These are phyloP conservation scores for Margaritifera margaritifera DNA, from an alignment of 2,888 invertebrate species.

Conservation along the genomic window DNA sequence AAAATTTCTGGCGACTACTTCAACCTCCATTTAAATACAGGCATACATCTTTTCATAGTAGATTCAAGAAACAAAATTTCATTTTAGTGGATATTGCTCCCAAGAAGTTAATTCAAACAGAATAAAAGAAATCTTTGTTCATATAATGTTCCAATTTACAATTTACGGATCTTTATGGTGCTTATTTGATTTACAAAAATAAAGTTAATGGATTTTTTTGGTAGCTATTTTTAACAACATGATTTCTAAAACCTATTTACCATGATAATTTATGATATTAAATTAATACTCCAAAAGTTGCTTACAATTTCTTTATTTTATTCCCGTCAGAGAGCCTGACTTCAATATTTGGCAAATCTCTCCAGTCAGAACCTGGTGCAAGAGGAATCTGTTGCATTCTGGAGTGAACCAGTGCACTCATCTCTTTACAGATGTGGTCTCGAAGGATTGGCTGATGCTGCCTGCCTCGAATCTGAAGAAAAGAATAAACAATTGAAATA, in stretches of 20 bases:
- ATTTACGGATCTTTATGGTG: too few relatives aligned
- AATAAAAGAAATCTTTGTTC: too few relatives aligned
- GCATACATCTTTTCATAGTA: too few relatives aligned
- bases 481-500: slow-evolving; percentile 1
- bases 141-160: too few relatives aligned
- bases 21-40: too few relatives aligned
- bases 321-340: slow-evolving; percentile 83
- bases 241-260: neutral
- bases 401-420: slow-evolving; percentile 85
- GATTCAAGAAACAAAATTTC: too few relatives aligned
- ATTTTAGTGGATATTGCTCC: too few relatives aligned
- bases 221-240: neutral
- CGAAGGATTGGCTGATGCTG: slow-evolving; percentile 77
- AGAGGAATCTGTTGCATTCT: slow-evolving; percentile 85
- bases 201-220: neutral
- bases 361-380: slow-evolving; percentile 86
- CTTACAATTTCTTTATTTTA: slow-evolving; percentile 78
- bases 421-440: slow-evolving; percentile 89
- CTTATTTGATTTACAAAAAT: too few relatives aligned
- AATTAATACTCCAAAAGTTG: slow-evolving; percentile 9
- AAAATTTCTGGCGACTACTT: too few relatives aligned
- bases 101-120: too few relatives aligned
- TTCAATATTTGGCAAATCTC: slow-evolving; percentile 86
- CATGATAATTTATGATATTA: neutral
- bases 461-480: slow-evolving; percentile 77